Base-by-base conservation (phyloP, 2,888 invertebrate genomes). In the Pseudococcus longispinus region DNA sequence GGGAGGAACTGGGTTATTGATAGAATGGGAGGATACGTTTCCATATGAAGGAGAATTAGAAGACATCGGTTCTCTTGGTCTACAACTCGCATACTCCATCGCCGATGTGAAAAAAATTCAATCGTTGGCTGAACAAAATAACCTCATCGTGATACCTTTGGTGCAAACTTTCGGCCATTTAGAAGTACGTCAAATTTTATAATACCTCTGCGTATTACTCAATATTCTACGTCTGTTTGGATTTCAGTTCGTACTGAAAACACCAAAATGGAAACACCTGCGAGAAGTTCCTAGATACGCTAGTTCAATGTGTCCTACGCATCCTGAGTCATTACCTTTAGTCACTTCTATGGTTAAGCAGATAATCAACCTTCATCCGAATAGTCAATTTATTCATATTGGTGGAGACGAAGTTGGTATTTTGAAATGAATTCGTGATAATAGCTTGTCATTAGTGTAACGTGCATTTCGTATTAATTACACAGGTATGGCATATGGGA, bases 21-120 rank as follows among this genome's bases (percentile, higher is more conserved):
- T 97, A 70, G 97, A 97, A 91, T 97, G 96, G 95, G 97, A 97
- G 90, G 97, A 97, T 90, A 96, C 96, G 88, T 97, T 97, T 91
- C 97, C 97, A 0, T 97, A 95, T 90, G 91, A 91, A 8, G 93
- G 92, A 82, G 93, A 93, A 15, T 83, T 89, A 65, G 87, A 88
- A 13, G 87, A 87, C 18, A 88, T 89, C 18, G 89, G 89, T 0
- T 90, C 91, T 0, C 91, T 91, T 87, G 91, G 91, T 74, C 91
- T 92, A 0, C 90, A 90, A 88, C 92, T 92, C 87, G 94, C 92
- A 42, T 97, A 97, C 90, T 93, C 93, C 1, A 89, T 92, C 83
- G 93, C 93, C 80, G 95, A 95, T 90, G 94, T 95, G 37, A 91
- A 91, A 85, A 92, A 93, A 89, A 93, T 97, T 85, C 91, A 95